These are phyloP conservation scores for Callionymus lyra DNA, from an alignment of 2,113 vertebrate species.

Conservation along the genomic window DNA sequence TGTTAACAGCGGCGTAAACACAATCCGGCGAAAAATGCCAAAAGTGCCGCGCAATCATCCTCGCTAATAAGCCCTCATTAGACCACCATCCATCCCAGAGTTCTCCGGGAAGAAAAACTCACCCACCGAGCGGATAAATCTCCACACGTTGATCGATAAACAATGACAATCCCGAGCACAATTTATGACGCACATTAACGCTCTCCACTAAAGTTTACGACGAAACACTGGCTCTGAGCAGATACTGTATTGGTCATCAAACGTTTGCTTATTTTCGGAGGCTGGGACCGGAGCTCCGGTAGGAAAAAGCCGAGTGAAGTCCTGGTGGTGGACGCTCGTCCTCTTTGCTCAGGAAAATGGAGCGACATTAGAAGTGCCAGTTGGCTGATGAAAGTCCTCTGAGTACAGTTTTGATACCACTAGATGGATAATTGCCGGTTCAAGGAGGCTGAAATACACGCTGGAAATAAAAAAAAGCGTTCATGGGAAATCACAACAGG, in stretches of 20 bases:
- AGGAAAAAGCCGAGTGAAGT: conserved; percentile 33
- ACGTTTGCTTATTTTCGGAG: conserved; percentile 12
- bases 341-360: conserved; percentile 34
- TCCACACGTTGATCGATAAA: conserved; percentile 30
- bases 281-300: conserved; percentile 18
- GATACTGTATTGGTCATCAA: conserved; percentile 13
- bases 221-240: conserved; percentile 4
- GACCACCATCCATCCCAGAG: background rate
- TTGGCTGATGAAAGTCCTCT: conserved; percentile 39
- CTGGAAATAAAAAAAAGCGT: conserved; percentile 28
- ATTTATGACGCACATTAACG: conserved; percentile 22
- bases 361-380: conserved; percentile 36
- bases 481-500: conserved; percentile 31
- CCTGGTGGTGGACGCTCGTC: conserved; percentile 23
- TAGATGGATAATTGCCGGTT: conserved; percentile 51
- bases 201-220: conserved; percentile 1
- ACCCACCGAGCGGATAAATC: conserved; percentile 9
- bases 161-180: conserved; percentile 19
- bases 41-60: conserved; percentile 1
- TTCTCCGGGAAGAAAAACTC: conserved; percentile 15
- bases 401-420: conserved; percentile 42
- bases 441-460: conserved; percentile 43
- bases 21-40: conserved; percentile 16
- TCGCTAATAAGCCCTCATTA: conserved; percentile 31
- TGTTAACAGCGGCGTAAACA: conserved; percentile 17